Evolutionary conservation across 2,797 vertebrate species (phyloP), one percentile per base, ranked within the genome.

Genomic region (Falco cherrug): DNA sequence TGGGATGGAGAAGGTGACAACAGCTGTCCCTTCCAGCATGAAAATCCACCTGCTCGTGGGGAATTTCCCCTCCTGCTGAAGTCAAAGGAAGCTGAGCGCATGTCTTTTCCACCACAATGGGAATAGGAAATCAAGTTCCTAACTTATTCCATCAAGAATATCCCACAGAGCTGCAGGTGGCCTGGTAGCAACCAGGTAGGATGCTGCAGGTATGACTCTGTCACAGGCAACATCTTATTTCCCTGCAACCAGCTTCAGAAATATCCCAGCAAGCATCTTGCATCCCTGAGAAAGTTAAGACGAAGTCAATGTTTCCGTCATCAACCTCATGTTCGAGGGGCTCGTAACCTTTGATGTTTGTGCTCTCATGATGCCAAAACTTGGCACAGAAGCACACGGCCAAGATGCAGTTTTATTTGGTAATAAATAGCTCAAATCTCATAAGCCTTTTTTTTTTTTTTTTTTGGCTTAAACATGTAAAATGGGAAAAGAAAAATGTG

Each of bases 371-470:
- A 79, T 87, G 65, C 65, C 80, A 68, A 67, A 86, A 78, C 60
- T 81, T 95, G 93, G 80, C 35, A 2, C n/a, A 68, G 80, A 90
- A 94, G 75, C 90, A 69, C 29, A 68, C 0, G 0, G 90, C n/a
- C 53, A 87, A 95, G 91, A 96, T 95, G 91, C 65, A 54, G n/a
- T 81, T 95, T 95, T 90, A 75, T 95, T 95, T 65, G 26, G 73
- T 93, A 95, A 94, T 95, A 96, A 95, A 95, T 95, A 80, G 87
- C 45, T 89, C 83, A 94, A 95, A 91, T 94, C 87, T 89, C 93
- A 48, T 89, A 84, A 87, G 78, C n/a, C 3, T 31, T 54, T 83
- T 88, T 57, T 71, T 81, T 37, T 37, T 37, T 37, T 37, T 26
- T 25, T 21, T 47, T 50, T n/a, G 33, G 37, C 71, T 94, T 93